These are phyloP conservation scores for Callosobruchus maculatus DNA, from an alignment of 2,888 invertebrate genomes.

Conservation along the genomic window DNA sequence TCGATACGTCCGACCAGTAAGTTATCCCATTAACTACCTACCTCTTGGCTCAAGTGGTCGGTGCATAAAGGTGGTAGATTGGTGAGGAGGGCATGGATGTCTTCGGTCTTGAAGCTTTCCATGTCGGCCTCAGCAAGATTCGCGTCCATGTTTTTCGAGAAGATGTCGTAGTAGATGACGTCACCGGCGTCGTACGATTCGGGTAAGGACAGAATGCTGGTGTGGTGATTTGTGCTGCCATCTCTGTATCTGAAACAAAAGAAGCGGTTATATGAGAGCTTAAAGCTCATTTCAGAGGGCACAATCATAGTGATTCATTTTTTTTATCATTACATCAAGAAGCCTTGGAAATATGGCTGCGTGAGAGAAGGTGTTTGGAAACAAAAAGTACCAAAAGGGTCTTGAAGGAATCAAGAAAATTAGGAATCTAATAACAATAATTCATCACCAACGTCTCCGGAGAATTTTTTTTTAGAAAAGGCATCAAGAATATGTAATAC, in stretches of 20 bases:
- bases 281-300: too few species aligned
- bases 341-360: too few species aligned
- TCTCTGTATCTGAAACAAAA: conserved; percentile 65
- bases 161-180: conserved; percentile 73
- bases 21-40: conserved; percentile 30
- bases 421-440: too few species aligned
- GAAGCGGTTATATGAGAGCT: neutral
- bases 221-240: conserved; percentile 68
- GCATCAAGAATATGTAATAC: too few species aligned
- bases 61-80: conserved; percentile 68
- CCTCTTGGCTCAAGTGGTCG: conserved; percentile 51
- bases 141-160: conserved; percentile 85
- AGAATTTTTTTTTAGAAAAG: too few species aligned
- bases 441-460: too few species aligned
- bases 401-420: too few species aligned
- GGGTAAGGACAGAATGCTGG: conserved; percentile 76
- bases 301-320: too few species aligned
- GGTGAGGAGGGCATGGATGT: conserved; percentile 82
- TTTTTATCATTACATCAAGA: too few species aligned
- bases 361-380: too few species aligned
- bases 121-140: conserved; percentile 93
- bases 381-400: too few species aligned
- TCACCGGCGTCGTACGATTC: conserved; percentile 71
- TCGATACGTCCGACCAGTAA: too few species aligned
- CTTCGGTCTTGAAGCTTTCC: conserved; percentile 89